Evolutionary conservation across 2,888 invertebrate genomes (phyloP), one percentile per base, ranked within the genome.

Genomic region (Boloria selene): DNA sequence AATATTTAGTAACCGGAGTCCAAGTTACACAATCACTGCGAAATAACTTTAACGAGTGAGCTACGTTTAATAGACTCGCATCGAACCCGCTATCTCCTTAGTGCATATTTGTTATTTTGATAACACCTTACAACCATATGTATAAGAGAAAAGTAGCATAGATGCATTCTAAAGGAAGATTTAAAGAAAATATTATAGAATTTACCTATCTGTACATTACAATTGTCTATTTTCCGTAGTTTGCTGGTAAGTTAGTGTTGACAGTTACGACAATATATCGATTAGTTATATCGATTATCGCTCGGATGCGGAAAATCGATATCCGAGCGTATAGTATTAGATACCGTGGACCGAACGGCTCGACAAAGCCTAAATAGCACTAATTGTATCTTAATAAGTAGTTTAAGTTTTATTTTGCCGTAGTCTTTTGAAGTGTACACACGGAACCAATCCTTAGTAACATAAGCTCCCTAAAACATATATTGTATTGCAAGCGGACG

Each of bases 151-250:
- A 38, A 38, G 7, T 55, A 55, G 55, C 44, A 38, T 55, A 44
- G 42, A 38, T 14, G 18, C 55, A 18, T 55, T 55, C 42, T 44
- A 55, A 55, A 18, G 17, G 14, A 55, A 18, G 44, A 44, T 44
- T 55, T 44, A n/a, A 55, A 55, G 13, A 14, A 44, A 45, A 22
- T 56, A 26, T 56, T n/a, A 45, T 31, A 31, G 26, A 16, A 17
- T 53, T 31, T 53, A 50, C 13, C 6, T 50, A 31, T 45, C 44
- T 56, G 44, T 56, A 56, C 45, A 56, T 80, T 76, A 77, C 72
- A 71, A 79, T 72, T 74, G 82, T 87, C 88, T 88, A 90, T 89
- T 88, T 88, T 85, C 85, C 83, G 85, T 88, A 88, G 89, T 86
- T 84, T 82, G 83, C 86, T 79, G 79, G 79, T 82, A 79, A 79